Conservation (phyloP, 2,113 vertebrate genomes). For the Gobio gobio region DNA sequence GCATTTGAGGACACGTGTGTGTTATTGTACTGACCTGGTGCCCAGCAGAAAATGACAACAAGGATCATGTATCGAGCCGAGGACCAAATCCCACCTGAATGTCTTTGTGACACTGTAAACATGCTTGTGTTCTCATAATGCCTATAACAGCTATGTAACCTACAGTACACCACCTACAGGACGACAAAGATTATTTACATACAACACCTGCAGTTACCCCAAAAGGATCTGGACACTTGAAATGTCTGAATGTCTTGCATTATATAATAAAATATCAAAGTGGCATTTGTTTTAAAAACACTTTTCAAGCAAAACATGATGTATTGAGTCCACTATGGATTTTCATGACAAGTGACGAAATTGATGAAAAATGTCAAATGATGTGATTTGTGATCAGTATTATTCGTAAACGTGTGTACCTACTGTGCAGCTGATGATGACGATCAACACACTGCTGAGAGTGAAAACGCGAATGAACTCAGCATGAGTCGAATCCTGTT, state of each 20-base stretch:
- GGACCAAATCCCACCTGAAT: constrained; percentile 55
- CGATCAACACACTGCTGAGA: constrained; percentile 67
- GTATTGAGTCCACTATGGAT: background rate
- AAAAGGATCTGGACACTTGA: background rate
- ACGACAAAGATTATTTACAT: background rate
- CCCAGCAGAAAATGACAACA: constrained; percentile 81
- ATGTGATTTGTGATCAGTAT: background rate
- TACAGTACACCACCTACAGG: constrained; percentile 75
- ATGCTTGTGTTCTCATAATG: constrained; percentile 55
- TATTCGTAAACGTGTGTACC: constrained; percentile 47
- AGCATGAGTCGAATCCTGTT: constrained; percentile 61
- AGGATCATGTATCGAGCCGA: constrained; percentile 73
- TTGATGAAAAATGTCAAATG: background rate
- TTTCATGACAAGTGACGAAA: background rate
- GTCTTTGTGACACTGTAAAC: constrained; percentile 63
- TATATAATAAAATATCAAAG: background rate
- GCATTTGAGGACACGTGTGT: constrained; percentile 27
- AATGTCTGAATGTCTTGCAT: background rate
- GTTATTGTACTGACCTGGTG: constrained; percentile 68
- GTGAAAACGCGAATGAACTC: constrained; percentile 62
- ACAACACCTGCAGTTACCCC: background rate
- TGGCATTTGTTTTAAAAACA: background rate
- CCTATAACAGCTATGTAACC: constrained; percentile 71
- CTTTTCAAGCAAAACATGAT: background rate
- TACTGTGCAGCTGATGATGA: constrained; percentile 75